phyloP scores from a whole-genome alignment of 2,113 vertebrate genomes.

The Lasiurus cinereus region DNA sequence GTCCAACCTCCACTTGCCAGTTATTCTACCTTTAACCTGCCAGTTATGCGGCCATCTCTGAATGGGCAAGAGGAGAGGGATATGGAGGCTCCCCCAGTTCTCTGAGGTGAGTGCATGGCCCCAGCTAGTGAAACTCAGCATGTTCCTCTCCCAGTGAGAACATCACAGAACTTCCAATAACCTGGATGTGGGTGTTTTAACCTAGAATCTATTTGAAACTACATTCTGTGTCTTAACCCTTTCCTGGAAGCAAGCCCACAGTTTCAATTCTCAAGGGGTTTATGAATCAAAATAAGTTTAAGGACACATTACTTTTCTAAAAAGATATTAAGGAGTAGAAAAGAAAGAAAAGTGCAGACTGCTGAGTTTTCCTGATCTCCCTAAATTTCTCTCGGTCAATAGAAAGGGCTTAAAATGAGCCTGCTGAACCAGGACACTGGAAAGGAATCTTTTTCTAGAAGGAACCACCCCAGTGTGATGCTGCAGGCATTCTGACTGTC shows the following conservation, averaged over 20 bases:
- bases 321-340: constrained; percentile 9
- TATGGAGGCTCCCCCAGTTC: background rate
- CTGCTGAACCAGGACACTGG: background rate
- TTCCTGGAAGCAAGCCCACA: background rate
- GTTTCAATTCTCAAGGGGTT: background rate
- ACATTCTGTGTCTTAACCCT: background rate
- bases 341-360: background rate
- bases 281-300: background rate
- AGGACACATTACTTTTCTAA: background rate
- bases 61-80: background rate
- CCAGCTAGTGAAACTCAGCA: background rate
- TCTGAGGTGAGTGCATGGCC: background rate
- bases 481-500: background rate
- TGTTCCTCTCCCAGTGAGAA: background rate
- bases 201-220: background rate
- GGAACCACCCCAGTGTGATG: background rate
- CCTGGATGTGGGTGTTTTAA: background rate
- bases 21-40: background rate
- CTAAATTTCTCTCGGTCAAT: background rate
- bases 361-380: background rate
- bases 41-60: background rate
- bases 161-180: background rate
- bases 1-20: background rate
- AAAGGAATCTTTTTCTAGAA: background rate
- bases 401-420: background rate